These are phyloP conservation scores for Esox niger DNA, from an alignment of 2,113 vertebrate genomes.

Conservation along the genomic window DNA sequence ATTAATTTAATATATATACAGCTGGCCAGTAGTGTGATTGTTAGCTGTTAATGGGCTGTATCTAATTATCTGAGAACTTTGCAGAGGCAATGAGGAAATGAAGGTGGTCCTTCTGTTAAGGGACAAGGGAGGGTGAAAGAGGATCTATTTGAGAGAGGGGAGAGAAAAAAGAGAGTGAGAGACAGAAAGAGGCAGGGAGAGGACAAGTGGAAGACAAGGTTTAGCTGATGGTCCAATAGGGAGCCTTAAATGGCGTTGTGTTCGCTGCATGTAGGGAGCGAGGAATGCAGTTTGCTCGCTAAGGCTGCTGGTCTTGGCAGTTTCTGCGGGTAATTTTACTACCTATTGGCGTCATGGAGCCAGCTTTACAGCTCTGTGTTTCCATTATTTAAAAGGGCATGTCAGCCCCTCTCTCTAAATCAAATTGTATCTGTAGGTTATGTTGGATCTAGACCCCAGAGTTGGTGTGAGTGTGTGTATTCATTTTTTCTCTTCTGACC, in stretches of 20 bases:
- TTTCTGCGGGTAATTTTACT: conserved; percentile 56
- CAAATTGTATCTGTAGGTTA: conserved; percentile 31
- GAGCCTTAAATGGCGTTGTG: conserved; percentile 70
- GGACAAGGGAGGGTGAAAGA: no score
- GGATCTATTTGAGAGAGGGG: no score
- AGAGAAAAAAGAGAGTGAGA: not conserved
- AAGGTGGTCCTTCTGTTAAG: not conserved
- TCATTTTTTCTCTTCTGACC: not conserved
- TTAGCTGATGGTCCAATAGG: conserved; percentile 34
- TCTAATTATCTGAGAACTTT: no score
- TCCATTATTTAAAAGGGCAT: conserved; percentile 61
- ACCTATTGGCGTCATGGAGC: conserved; percentile 61
- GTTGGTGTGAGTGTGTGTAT: not conserved
- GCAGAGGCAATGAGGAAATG: no score
- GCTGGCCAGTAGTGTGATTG: no score
- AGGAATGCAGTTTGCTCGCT: conserved; percentile 60
- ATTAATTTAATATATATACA: no score
- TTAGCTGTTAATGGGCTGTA: no score
- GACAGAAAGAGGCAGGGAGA: not conserved
- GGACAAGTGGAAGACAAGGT: not conserved
- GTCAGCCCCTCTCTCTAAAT: conserved; percentile 31
- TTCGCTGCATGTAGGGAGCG: conserved; percentile 23
- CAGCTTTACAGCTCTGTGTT: conserved; percentile 42
- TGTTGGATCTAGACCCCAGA: not conserved
- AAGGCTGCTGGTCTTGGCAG: conserved; percentile 63